These are phyloP conservation scores for Cydia fagiglandana DNA, from an alignment of 1,140 invertebrate genomes.

Conservation along the genomic window DNA sequence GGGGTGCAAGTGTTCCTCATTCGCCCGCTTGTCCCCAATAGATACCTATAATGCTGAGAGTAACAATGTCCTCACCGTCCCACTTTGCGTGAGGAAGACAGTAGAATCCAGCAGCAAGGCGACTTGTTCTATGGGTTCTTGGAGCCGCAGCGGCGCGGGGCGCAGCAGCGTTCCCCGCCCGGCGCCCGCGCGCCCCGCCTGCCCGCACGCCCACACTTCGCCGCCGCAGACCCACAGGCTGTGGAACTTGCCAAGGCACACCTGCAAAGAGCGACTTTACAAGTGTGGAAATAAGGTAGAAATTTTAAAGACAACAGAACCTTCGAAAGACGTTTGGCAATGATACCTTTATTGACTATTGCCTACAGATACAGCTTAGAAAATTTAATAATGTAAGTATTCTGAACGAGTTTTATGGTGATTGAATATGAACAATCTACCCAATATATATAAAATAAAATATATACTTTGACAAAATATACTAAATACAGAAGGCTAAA, in stretches of 20 bases:
- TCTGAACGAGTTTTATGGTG: too few relatives aligned
- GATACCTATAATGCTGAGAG: too few relatives aligned
- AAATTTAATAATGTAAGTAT: too few relatives aligned
- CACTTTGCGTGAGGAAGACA: slow-evolving; percentile 81
- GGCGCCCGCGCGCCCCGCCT: slow-evolving; percentile 84
- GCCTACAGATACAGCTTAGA: too few relatives aligned
- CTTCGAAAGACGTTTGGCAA: too few relatives aligned
- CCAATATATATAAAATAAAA: too few relatives aligned
- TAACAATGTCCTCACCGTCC: slow-evolving; percentile 58
- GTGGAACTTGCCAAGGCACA: slow-evolving; percentile 84
- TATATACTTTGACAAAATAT: too few relatives aligned
- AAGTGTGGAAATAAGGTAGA: background rate
- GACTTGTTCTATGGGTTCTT: slow-evolving; percentile 59
- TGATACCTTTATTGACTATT: background rate
- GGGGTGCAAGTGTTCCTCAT: too few relatives aligned
- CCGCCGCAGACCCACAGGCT: slow-evolving; percentile 80
- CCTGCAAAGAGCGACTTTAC: slow-evolving; percentile 78
- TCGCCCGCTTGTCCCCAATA: too few relatives aligned
- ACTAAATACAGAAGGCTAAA: too few relatives aligned
- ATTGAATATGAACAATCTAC: too few relatives aligned
- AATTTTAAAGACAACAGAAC: background rate
- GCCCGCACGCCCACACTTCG: slow-evolving; percentile 44
- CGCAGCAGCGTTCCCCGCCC: slow-evolving; percentile 80
- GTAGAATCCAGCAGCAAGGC: slow-evolving; percentile 83
- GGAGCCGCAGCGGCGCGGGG: slow-evolving; percentile 69